A percentile compares a stretch with the other conserved stretches of the same genome.
Evolutionary conservation across 2,888 invertebrate species (phyloP).

Genomic region (Phania funesta): DNA sequence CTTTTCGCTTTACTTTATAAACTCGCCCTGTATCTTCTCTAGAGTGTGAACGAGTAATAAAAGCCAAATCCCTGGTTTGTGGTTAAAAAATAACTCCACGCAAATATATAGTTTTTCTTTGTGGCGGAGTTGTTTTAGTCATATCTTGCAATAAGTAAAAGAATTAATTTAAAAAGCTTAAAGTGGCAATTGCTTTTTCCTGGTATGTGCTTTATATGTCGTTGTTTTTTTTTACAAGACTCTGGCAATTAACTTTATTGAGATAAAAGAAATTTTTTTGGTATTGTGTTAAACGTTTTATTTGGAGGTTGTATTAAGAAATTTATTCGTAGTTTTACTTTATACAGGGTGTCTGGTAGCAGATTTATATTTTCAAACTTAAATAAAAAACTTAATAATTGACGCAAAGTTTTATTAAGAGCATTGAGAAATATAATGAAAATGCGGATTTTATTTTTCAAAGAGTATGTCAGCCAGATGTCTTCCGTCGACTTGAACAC

Average conservation of each 20-base stretch:
- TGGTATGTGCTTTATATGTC: neutral
- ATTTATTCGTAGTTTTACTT: neutral
- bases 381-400: too few species aligned
- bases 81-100: slow-evolving; percentile 53
- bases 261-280: neutral
- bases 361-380: too few species aligned
- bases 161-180: slow-evolving; percentile 37
- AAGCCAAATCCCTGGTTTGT: slow-evolving; percentile 64
- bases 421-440: too few species aligned
- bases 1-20: slow-evolving; percentile 68
- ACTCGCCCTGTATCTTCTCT: slow-evolving; percentile 48
- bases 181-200: slow-evolving; percentile 8
- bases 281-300: neutral
- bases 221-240: slow-evolving; percentile 10
- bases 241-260: slow-evolving; percentile 41
- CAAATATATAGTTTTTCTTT: slow-evolving; percentile 47
- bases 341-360: neutral
- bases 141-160: slow-evolving; percentile 18
- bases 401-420: too few species aligned
- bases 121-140: neutral
- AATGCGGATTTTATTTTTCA: too few species aligned
- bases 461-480: too few species aligned
- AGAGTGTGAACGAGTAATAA: slow-evolving; percentile 40
- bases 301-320: neutral
- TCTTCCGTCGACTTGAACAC: too few species aligned